Base-by-base conservation (phyloP, 2,113 vertebrate genomes). In the Petrocephalus microphthalmus region DNA sequence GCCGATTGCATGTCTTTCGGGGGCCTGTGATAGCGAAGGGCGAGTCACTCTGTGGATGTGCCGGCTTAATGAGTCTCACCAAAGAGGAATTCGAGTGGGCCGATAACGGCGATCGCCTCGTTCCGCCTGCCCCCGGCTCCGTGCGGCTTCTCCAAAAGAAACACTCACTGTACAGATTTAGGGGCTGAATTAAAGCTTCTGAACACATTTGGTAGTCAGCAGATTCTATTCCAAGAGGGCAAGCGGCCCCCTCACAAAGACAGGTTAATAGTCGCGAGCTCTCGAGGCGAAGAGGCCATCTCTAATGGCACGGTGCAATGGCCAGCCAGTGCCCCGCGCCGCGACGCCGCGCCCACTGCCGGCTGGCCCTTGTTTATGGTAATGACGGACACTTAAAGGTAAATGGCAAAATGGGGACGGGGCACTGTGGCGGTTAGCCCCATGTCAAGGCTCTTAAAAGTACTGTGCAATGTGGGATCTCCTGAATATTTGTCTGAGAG, bases 201-300 rank as follows among this genome's bases (percentile, higher is more conserved):
- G 85, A 83, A 64, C 52, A 86, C 87, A 54, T 85, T 57, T 88
- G 19, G 15, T 89, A 88, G 90, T 94, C 91, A 93, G 93, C 92
- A 92, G 90, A 92, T 93, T 93, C 91, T 87, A 89, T 90, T 92
- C 87, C 88, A 91, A 88, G 88, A 87, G 89, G 90, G 49, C 87
- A 90, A 15, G 5, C 90, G 81, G 89, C 53, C 87, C 85, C 84
- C 85, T 57, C 85, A 85, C 90, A 91, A 87, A 92, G 85, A 86
- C 0, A 52, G 89, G 71, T 92, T 90, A 92, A 93, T 84, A 89
- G 88, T 90, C 88, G 64, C 2, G 3, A 57, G 49, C 64, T 56
- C 86, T 45, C 86, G 81, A 29, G 7, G 57, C 83, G 45, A 89
- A 74, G 83, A 11, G 5, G 71, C 84, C 88, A 87, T 92, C 90